Evolutionary conservation across 2,113 vertebrate genomes (phyloP).

Genomic region (Archilochus colubris): DNA sequence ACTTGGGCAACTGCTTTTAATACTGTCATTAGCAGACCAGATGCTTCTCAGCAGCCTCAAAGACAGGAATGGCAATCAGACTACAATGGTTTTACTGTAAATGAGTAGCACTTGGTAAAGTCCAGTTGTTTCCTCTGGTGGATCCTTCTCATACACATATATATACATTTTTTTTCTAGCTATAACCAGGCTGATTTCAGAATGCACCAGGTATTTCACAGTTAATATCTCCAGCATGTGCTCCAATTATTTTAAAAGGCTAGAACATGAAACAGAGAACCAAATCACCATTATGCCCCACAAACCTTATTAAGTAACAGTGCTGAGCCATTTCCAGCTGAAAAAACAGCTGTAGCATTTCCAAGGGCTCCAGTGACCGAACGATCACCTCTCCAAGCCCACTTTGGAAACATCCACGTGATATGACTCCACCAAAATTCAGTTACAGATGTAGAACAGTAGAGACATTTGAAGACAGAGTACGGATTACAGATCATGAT

Average conservation of each 20-base stretch:
- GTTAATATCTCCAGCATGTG: not conserved
- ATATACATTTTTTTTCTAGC: not conserved
- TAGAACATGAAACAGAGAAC: not conserved
- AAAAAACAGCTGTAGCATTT: not conserved
- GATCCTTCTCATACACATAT: not conserved
- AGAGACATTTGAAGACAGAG: not conserved
- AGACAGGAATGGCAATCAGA: not conserved
- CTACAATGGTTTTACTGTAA: not conserved
- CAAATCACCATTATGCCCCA: not conserved
- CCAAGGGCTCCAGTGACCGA: not conserved
- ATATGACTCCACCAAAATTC: not conserved
- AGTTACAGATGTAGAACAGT: not conserved
- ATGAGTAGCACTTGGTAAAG: not conserved
- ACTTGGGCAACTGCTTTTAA: not conserved
- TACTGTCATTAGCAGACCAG: not conserved
- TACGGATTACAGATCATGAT: not conserved
- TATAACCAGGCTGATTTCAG: not conserved
- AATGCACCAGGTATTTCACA: not conserved
- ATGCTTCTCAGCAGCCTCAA: not conserved
- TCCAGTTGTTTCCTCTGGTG: not conserved
- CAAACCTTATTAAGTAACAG: not conserved
- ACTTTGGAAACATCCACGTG: not conserved
- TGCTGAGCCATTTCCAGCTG: slow-evolving; percentile 13
- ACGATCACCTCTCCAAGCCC: not conserved
- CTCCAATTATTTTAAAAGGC: not conserved